Percentiles rank a stretch among this genome's conserved stretches.
Conservation (phyloP, 2,888 invertebrate species). For the Rhogogaster chlorosoma region DNA sequence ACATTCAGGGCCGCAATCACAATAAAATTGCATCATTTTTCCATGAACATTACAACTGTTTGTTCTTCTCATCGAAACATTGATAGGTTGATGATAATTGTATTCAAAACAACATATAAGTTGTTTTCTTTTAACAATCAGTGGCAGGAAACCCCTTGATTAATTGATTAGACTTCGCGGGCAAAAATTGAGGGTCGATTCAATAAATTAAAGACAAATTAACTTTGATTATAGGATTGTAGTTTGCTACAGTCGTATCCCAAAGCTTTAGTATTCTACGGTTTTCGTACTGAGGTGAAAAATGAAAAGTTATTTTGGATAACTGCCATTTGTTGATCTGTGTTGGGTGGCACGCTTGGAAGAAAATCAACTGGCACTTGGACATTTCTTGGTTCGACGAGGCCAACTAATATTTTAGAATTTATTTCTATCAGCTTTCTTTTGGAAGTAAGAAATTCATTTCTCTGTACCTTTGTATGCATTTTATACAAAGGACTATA, state of each 20-base stretch:
- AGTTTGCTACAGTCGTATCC: background rate
- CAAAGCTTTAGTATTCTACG: background rate
- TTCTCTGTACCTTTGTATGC: background rate
- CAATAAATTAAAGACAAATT: background rate
- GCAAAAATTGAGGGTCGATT: background rate
- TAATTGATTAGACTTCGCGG: background rate
- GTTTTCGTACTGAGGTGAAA: background rate
- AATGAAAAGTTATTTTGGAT: constrained; percentile 5
- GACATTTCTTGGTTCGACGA: background rate
- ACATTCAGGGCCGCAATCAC: background rate
- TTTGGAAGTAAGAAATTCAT: background rate
- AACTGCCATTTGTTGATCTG: constrained; percentile 1
- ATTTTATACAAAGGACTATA: background rate
- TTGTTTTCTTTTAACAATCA: background rate
- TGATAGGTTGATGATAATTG: background rate
- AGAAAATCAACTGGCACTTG: constrained; percentile 15
- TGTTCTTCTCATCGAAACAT: background rate
- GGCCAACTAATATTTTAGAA: background rate
- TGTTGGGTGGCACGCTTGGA: background rate
- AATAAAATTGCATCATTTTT: background rate
- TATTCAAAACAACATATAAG: background rate
- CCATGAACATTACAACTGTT: background rate
- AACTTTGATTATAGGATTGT: background rate
- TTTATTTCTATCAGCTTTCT: background rate
- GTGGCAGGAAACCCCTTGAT: background rate